Evolutionary conservation across 2,888 invertebrate genomes (phyloP).

Genomic region (Apocheima hispidaria): DNA sequence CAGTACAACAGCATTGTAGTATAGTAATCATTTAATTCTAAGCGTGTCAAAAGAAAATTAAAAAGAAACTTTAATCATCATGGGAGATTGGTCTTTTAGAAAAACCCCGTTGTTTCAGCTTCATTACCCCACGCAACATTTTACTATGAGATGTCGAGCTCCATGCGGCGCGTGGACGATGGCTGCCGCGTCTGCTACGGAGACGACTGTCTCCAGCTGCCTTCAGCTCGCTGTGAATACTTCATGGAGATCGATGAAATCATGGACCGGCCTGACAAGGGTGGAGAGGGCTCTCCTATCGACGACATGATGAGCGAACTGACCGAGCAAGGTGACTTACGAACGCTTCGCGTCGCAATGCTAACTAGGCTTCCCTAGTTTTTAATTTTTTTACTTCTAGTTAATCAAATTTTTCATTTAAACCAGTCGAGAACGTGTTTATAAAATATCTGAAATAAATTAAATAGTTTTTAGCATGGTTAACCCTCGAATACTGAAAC

Average conservation of each 20-base stretch:
- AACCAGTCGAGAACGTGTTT: no score
- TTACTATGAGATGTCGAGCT: constrained; percentile 31
- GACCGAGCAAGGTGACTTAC: constrained; percentile 54
- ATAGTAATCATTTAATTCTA: no score
- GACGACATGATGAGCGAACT: constrained; percentile 56
- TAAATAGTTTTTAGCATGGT: no score
- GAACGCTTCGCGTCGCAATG: no score
- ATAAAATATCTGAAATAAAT: no score
- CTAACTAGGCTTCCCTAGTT: no score
- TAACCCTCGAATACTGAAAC: no score
- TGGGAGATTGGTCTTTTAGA: not conserved
- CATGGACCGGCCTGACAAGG: constrained; percentile 39
- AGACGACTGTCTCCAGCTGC: constrained; percentile 54
- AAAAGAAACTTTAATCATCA: no score
- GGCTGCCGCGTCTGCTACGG: constrained; percentile 61
- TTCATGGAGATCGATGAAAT: constrained; percentile 52
- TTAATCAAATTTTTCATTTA: not conserved
- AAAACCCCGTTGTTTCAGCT: constrained; percentile 22
- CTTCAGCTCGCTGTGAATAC: constrained; percentile 57
- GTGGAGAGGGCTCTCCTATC: constrained; percentile 41
- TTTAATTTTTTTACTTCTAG: no score
- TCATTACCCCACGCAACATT: constrained; percentile 29
- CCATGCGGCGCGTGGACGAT: constrained; percentile 39
- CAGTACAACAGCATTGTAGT: no score
- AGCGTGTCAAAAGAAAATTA: no score